Base-by-base conservation (phyloP, 2,888 invertebrate genomes). In the Boloria euphrosyne region DNA sequence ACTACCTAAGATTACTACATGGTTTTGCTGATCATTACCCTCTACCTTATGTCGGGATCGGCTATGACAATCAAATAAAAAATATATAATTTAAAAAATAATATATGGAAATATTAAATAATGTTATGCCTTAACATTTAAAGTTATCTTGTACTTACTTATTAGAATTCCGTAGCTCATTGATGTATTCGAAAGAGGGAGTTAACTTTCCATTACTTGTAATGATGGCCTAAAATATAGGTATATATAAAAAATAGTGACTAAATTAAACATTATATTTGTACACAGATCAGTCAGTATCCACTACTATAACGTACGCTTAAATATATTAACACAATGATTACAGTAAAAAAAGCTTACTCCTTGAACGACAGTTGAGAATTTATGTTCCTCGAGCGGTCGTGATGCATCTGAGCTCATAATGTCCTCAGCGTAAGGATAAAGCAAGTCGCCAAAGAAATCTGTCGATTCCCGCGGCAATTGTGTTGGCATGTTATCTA, bases 401-500 rank as follows among this genome's bases (percentile, higher is more conserved):
- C 94, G 94, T 6, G 93, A 93, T 0, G 98, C 97, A 78, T 98
- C 96, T 0, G 97, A 97, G 61, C 94, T 94, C 77, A 98, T 93
- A 78, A 99, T 98, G 75, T 99, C 98, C 64, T 95, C 92, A 0
- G 97, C 94, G 81, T 97, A 98, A 0, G 99, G 99, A 71, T 95
- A 94, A 38, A 99, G 92, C 0, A 99, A 93, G 75, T 98, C 97
- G 0, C 99, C 99, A 84, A 99, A 99, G 87, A 98, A 97, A 80
- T 99, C 99, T 0, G 99, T 99, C 3, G 99, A 96, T 84, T 99
- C 99, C 53, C 97, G 93, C 0, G 99, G 99, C 70, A 99, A 93
- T 85, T 99, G 99, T 0, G 99, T 99, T 0, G 99, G 99, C 99
- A 99, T 99, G 88, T 99, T 99, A 88, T 99, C 99, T 75, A 99